These are phyloP conservation scores for Pararge aegeria DNA, from an alignment of 1,140 invertebrate species.

Conservation along the genomic window DNA sequence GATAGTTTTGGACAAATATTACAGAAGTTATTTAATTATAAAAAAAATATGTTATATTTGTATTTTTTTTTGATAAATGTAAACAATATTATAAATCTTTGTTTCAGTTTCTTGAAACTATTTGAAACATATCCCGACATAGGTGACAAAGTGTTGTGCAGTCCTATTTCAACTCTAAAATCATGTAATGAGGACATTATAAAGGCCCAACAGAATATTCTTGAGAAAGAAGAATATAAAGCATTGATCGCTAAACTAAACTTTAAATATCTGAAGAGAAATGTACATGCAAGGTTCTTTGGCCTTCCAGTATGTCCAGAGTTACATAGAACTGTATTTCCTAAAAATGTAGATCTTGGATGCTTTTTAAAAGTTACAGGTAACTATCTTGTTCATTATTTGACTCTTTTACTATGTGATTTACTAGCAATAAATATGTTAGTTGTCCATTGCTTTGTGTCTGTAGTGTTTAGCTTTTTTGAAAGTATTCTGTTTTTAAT, in stretches of 20 bases:
- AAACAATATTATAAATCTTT: no score
- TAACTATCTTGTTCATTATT: slow-evolving; percentile 38
- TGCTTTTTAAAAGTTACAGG: slow-evolving; percentile 84
- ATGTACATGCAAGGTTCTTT: slow-evolving; percentile 83
- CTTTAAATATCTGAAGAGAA: slow-evolving; percentile 80
- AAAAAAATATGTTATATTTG: no score
- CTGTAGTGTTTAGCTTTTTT: no score
- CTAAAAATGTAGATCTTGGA: slow-evolving; percentile 84
- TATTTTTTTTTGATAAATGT: no score
- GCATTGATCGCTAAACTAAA: slow-evolving; percentile 39
- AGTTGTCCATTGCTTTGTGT: neutral
- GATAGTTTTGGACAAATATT: no score
- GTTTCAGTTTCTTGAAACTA: slow-evolving; percentile 72
- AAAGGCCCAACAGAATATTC: slow-evolving; percentile 81
- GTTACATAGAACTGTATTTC: slow-evolving; percentile 81
- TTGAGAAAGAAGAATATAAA: slow-evolving; percentile 65
- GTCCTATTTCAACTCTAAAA: slow-evolving; percentile 67
- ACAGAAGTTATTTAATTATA: no score
- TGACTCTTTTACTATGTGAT: neutral
- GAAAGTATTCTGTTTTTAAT: no score
- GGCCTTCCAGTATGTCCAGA: slow-evolving; percentile 82
- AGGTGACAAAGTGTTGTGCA: slow-evolving; percentile 69
- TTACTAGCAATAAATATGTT: no score
- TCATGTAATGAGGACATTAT: slow-evolving; percentile 83
- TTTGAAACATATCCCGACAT: slow-evolving; percentile 73